These are phyloP conservation scores for Choreutis nemorana DNA, from an alignment of 2,888 invertebrate genomes.

Conservation along the genomic window DNA sequence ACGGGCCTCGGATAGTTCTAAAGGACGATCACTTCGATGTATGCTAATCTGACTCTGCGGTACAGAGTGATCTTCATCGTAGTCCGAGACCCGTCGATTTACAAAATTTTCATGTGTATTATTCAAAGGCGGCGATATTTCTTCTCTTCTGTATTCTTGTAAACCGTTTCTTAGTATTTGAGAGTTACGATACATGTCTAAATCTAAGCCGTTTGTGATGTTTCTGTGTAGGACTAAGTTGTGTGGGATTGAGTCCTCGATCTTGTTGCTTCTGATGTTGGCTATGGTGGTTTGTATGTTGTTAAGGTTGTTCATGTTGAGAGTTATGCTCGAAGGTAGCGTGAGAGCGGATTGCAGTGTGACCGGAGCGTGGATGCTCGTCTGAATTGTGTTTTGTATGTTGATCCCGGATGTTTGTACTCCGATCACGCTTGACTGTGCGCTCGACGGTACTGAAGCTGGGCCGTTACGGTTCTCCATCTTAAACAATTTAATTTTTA, in stretches of 20 bases:
- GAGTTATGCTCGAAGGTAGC: slow-evolving; percentile 37
- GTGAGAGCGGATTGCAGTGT: slow-evolving; percentile 30
- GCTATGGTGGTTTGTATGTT: slow-evolving; percentile 32
- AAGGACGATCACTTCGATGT: slow-evolving; percentile 28
- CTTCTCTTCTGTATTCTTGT: slow-evolving; percentile 41
- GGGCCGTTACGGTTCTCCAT: slow-evolving; percentile 50
- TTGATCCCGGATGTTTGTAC: slow-evolving; percentile 33
- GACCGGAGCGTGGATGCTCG: slow-evolving; percentile 25
- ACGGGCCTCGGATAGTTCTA: slow-evolving; percentile 41
- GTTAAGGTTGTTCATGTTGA: slow-evolving; percentile 32
- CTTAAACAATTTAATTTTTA: slow-evolving; percentile 19
- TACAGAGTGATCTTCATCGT: slow-evolving; percentile 42
- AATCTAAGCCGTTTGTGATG: slow-evolving; percentile 47
- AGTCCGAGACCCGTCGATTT: slow-evolving; percentile 44
- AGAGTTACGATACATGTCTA: slow-evolving; percentile 31
- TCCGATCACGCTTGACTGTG: slow-evolving; percentile 35
- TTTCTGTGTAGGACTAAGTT: slow-evolving; percentile 42
- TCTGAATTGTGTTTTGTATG: slow-evolving; percentile 26
- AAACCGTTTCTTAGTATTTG: slow-evolving; percentile 38
- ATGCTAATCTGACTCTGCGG: slow-evolving; percentile 32
- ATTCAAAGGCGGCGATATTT: slow-evolving; percentile 30
- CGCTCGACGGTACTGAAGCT: slow-evolving; percentile 31
- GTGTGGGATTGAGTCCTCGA: slow-evolving; percentile 37
- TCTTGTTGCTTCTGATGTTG: slow-evolving; percentile 31
- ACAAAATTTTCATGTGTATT: slow-evolving; percentile 45